Conservation (phyloP, 2,113 vertebrate species). For the Tychaedon coryphoeus region DNA sequence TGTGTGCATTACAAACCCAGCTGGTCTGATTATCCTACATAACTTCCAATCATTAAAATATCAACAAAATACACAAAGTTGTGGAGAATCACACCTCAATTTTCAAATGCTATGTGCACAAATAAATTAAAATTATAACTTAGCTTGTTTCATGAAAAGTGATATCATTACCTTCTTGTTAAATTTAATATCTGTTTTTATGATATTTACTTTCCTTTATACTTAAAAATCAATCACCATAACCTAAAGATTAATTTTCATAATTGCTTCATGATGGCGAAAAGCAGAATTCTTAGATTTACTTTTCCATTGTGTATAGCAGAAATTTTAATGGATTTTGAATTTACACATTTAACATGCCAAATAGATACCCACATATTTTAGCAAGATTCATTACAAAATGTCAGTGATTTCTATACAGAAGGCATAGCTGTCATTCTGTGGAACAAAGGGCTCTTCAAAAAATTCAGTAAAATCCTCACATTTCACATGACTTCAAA, state of each 20-base stretch:
- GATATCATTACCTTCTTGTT: background rate
- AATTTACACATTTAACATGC: background rate
- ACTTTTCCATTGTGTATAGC: background rate
- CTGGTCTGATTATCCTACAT: background rate
- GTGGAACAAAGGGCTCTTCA: background rate
- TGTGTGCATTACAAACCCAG: background rate
- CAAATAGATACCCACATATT: background rate
- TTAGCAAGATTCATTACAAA: conserved; percentile 13
- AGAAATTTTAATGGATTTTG: background rate
- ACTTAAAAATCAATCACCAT: background rate
- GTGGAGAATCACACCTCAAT: background rate
- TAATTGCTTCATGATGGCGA: background rate
- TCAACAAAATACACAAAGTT: background rate
- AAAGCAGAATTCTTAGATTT: background rate
- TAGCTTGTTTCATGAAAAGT: background rate
- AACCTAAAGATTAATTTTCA: background rate
- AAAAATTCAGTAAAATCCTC: background rate
- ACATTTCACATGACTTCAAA: background rate
- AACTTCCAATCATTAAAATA: background rate
- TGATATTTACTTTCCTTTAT: background rate
- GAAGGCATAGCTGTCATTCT: background rate
- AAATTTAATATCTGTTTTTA: background rate
- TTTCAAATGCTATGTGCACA: background rate
- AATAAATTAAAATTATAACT: background rate
- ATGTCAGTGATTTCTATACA: background rate